A percentile compares a stretch with the other conserved stretches of the same genome.
Evolutionary conservation across 92 coral and sea anemone species (phyloP).

Genomic region (Nematostella vectensis): DNA sequence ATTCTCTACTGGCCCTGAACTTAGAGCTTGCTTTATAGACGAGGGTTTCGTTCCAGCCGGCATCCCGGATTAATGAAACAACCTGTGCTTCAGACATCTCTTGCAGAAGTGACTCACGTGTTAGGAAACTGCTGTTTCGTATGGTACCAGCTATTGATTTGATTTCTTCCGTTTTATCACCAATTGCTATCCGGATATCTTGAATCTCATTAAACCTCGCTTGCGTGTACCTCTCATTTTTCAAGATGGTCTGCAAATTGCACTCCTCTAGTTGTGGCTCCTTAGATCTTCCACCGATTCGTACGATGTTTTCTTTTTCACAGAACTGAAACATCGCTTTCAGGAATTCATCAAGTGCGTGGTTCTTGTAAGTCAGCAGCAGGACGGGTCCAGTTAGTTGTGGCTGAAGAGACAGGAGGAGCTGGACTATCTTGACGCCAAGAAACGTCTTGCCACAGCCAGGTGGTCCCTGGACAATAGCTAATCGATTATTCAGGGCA

Average conservation of each 20-base stretch:
- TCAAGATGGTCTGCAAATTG: conserved; percentile 17
- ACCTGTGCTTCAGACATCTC: neutral
- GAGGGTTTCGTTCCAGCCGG: conserved; percentile 2
- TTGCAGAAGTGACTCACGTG: neutral
- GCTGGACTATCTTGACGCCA: conserved; percentile 4
- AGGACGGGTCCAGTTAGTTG: conserved; percentile 16
- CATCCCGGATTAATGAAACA: neutral
- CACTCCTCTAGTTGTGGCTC: conserved; percentile 19
- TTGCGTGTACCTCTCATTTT: neutral
- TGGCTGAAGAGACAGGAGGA: conserved; percentile 9
- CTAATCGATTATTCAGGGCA: conserved; percentile 14
- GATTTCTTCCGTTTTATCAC: neutral
- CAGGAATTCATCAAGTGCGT: conserved; percentile 28
- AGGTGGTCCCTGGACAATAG: conserved; percentile 9
- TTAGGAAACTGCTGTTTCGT: neutral
- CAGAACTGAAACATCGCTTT: conserved; percentile 21
- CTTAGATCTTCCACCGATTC: conserved; percentile 25
- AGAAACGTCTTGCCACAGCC: conserved; percentile 6
- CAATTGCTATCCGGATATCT: neutral
- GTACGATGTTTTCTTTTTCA: conserved; percentile 6
- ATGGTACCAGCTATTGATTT: neutral
- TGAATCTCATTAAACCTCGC: conserved; percentile 9
- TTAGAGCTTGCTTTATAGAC: neutral
- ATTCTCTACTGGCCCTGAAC: neutral
- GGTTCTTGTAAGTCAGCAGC: conserved; percentile 32